These are phyloP conservation scores for Furcifer pardalis DNA, from an alignment of 2,797 vertebrate genomes.

Conservation along the genomic window DNA sequence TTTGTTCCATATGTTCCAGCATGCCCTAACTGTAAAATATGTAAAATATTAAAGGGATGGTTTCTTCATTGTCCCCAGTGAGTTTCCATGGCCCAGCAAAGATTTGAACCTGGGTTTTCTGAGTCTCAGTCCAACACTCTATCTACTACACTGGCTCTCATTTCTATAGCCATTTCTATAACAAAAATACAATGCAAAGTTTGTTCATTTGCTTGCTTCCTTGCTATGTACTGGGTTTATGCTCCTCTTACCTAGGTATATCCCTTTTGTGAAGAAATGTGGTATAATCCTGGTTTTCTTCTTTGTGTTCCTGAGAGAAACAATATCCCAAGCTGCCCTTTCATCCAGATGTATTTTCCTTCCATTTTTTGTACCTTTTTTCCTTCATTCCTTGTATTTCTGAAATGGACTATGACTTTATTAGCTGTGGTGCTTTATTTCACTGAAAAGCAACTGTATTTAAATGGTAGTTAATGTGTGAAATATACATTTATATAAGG, in stretches of 20 bases:
- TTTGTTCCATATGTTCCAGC: too few species aligned
- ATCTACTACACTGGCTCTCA: too few species aligned
- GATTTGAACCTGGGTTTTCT: too few species aligned
- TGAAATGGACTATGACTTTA: neutral
- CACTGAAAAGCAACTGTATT: constrained; percentile 1
- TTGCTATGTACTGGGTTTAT: too few species aligned
- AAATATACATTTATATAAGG: neutral
- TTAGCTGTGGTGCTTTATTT: constrained; percentile 10
- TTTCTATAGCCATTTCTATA: neutral
- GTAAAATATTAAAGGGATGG: too few species aligned
- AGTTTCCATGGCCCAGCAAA: too few species aligned
- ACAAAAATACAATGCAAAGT: neutral
- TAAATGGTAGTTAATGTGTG: constrained; percentile 16
- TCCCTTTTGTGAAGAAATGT: neutral
- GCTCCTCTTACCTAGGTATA: neutral
- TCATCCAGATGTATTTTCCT: neutral
- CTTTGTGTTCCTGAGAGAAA: neutral
- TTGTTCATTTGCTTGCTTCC: too few species aligned
- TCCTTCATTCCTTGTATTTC: neutral
- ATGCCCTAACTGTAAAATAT: too few species aligned
- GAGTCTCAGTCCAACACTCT: too few species aligned
- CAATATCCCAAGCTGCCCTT: neutral
- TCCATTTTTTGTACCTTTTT: neutral
- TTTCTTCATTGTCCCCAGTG: too few species aligned
- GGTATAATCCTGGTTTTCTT: neutral